Evolutionary conservation across 2,797 vertebrate genomes (phyloP).

Genomic region (Peromyscus aztecus): DNA sequence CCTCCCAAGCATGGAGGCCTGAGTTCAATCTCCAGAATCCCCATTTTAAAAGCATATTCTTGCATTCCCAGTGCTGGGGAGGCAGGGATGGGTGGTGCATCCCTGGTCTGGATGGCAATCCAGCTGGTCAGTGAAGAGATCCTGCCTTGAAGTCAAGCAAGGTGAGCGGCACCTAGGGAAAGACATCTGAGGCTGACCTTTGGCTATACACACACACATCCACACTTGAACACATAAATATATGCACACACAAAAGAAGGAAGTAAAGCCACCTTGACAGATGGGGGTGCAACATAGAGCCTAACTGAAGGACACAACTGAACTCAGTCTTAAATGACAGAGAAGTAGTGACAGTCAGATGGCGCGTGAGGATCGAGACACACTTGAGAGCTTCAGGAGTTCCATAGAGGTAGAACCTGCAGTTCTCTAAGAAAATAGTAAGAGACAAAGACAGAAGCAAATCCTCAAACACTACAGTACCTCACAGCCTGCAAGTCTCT

Average conservation of each 20-base stretch:
- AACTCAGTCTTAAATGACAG: not conserved
- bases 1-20: not conserved
- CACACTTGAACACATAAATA: not conserved
- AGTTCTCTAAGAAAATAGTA: not conserved
- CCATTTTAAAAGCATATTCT: not conserved
- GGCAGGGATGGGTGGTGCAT: no score
- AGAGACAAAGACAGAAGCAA: not conserved
- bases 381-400: not conserved
- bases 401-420: not conserved
- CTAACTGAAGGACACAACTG: not conserved
- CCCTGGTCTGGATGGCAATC: not conserved
- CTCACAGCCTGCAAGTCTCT: not conserved
- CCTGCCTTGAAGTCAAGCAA: not conserved
- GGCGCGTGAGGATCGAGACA: fast-evolving
- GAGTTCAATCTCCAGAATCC: not conserved
- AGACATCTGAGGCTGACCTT: not conserved
- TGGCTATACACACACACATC: not conserved
- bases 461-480: no score
- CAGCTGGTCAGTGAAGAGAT: not conserved
- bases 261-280: not conserved
- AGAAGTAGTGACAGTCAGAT: no score
- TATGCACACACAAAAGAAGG: not conserved
- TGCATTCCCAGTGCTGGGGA: not conserved
- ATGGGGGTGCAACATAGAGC: not conserved
- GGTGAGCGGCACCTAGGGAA: not conserved